Base-by-base conservation (phyloP, 1,140 invertebrate genomes). In the Drosophila prosaltans region DNA sequence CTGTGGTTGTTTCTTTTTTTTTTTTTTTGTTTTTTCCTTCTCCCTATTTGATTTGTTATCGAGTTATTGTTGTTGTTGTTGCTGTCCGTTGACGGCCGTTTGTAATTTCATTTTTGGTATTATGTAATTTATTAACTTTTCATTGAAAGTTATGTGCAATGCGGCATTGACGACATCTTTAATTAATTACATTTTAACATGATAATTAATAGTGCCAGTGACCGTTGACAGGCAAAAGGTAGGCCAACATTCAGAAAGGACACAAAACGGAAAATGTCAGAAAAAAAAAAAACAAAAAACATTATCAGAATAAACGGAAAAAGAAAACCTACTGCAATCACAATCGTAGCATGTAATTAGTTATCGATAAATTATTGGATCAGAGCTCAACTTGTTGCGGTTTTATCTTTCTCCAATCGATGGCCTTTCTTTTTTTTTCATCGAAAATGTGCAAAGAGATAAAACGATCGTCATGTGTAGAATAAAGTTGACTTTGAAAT, bases 161-260 rank as follows among this genome's bases (percentile, higher is more conserved):
- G 76, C 69, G 69, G 58, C 73, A 71, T 67, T 75, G 85, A 81
- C 84, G 84, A 90, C 84, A 89, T 90, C 81, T 89, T 89, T 90
- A 89, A 89, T 89, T 89, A 89, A 89, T 89, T 89, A 89, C 84
- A 89, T 89, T 89, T 89, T 89, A 89, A 89, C 84, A 81, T 89
- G 84, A 89, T 89, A 89, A 89, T 89, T 89, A 89, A 89, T 89
- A 85, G 84, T 79, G 76, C 80, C 72, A 43, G 68, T 45, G 67
- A 65, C 80, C 67, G 65, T 70, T 66, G 81, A 81, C 76, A 82
- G 80, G 70, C 58, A 65, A 55, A 51, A 54, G 43, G 32, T 26
- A 51, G 45, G 45, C 9, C 8, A 9, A 1, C 24, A 24, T n/a
- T 6, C 2, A 24, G 21, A 10, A 11, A 5, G 5, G 16, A 16